Conservation (phyloP, 2,888 invertebrate genomes). For the Cantharis flavilabris region DNA sequence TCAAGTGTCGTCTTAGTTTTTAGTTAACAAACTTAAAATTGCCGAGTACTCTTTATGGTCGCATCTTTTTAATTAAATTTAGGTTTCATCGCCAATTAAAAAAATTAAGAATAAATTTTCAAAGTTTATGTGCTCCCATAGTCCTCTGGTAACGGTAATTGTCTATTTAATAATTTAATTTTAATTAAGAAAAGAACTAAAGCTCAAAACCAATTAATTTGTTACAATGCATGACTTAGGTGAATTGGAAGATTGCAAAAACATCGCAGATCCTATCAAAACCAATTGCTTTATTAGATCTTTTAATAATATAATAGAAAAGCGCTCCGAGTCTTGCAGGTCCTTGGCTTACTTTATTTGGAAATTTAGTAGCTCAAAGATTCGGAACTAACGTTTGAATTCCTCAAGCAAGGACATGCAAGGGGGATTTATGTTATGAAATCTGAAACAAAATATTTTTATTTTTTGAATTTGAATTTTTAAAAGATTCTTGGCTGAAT, state of each 20-base stretch:
- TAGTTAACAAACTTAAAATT: constrained; percentile 23
- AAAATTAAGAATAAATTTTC: background rate
- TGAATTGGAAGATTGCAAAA: background rate
- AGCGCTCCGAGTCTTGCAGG: no score
- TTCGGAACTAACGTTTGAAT: no score
- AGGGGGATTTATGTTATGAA: no score
- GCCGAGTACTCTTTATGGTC: constrained; percentile 21
- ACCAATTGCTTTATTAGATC: no score
- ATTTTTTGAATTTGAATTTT: no score
- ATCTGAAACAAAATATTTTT: no score
- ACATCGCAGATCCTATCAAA: background rate
- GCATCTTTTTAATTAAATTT: constrained; percentile 22
- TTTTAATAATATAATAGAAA: no score
- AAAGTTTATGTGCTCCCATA: background rate
- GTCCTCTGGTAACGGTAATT: background rate
- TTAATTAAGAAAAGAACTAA: background rate
- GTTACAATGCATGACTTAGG: background rate
- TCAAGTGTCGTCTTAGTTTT: constrained; percentile 25
- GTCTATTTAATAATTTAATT: background rate
- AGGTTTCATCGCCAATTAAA: background rate
- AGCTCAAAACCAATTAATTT: background rate
- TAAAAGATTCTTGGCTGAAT: no score
- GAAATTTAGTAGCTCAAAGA: no score
- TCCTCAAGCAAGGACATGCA: no score
- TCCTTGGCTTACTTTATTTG: no score